Percentiles rank a stretch among this genome's conserved stretches.
These are phyloP conservation scores for Trichopoda pennipes DNA, from an alignment of 2,888 invertebrate genomes.

Conservation along the genomic window DNA sequence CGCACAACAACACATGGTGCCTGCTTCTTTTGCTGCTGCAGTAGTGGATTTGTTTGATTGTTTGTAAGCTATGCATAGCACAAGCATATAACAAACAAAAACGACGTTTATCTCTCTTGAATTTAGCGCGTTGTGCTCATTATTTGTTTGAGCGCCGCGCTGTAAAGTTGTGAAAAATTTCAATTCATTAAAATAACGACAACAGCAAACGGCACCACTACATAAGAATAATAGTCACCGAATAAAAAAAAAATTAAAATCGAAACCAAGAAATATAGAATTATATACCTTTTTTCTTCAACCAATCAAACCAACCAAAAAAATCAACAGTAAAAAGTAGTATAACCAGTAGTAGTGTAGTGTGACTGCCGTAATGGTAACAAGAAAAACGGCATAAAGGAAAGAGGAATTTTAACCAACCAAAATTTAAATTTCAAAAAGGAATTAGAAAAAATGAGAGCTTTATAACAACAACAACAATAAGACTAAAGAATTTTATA, in stretches of 20 bases:
- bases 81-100: conserved; percentile 63
- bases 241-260: conserved; percentile 64
- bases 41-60: conserved; percentile 45
- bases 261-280: conserved; percentile 66
- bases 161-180: conserved; percentile 79
- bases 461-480: conserved; percentile 21
- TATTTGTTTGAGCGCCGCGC: conserved; percentile 80
- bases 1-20: conserved; percentile 63
- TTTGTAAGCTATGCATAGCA: conserved; percentile 47
- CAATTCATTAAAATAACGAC: conserved; percentile 67
- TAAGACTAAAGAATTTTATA: conserved; percentile 34
- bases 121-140: conserved; percentile 74
- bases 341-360: conserved; percentile 63
- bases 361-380: conserved; percentile 39
- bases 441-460: conserved; percentile 51
- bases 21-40: conserved; percentile 56
- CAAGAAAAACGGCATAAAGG: conserved; percentile 49
- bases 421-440: conserved; percentile 53
- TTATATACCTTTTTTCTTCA: conserved; percentile 43
- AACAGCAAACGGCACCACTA: conserved; percentile 49
- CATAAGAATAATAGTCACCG: conserved; percentile 47
- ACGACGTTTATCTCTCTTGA: conserved; percentile 68
- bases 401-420: conserved; percentile 48
- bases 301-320: conserved; percentile 37
- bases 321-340: conserved; percentile 59